These are phyloP conservation scores for Hyles lineata DNA, from an alignment of 2,888 invertebrate species.

Conservation along the genomic window DNA sequence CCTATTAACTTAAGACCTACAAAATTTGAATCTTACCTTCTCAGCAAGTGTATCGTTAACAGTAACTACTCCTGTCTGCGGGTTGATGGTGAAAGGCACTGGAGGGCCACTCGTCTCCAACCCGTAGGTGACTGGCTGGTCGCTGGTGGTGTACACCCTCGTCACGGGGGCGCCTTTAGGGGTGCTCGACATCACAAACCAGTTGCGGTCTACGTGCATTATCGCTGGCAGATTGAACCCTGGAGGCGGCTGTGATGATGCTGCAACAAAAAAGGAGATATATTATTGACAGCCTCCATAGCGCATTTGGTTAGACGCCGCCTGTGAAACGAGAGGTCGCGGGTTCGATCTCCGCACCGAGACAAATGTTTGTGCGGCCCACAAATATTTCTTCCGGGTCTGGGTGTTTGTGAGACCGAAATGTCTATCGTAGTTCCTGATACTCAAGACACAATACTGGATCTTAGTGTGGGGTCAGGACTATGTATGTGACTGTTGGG, in stretches of 20 bases:
- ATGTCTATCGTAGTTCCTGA: too few species aligned
- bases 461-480: too few species aligned
- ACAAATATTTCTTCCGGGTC: too few species aligned
- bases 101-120: conserved; percentile 86
- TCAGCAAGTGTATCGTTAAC: conserved; percentile 91
- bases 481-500: too few species aligned
- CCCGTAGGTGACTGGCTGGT: conserved; percentile 87
- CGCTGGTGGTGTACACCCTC: conserved; percentile 87
- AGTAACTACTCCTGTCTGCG: conserved; percentile 89
- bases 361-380: too few species aligned
- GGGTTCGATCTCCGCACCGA: too few species aligned
- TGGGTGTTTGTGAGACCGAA: too few species aligned
- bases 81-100: conserved; percentile 91
- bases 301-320: too few species aligned
- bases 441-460: too few species aligned
- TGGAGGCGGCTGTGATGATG: conserved; percentile 75
- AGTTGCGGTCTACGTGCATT: conserved; percentile 89
- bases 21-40: conserved; percentile 82
- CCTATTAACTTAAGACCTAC: too few species aligned
- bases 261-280: conserved; percentile 54
- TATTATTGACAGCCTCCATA: too few species aligned
- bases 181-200: conserved; percentile 90
- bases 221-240: conserved; percentile 87
- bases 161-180: conserved; percentile 89
- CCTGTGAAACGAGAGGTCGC: too few species aligned